Evolutionary conservation across 2,797 vertebrate genomes (phyloP).

Genomic region (Acanthis flammea): DNA sequence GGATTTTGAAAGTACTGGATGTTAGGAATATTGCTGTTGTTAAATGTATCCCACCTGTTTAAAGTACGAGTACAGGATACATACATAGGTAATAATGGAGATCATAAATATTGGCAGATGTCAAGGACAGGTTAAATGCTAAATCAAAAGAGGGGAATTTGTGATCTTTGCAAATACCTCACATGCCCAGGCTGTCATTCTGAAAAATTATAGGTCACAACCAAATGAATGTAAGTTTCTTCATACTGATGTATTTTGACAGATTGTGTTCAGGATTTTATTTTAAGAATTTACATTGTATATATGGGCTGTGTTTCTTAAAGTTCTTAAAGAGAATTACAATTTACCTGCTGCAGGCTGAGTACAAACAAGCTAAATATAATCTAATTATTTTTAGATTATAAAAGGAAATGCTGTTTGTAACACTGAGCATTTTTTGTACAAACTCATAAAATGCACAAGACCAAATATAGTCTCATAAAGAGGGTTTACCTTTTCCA

Average conservation of each 20-base stretch:
- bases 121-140: background rate
- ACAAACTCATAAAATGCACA: background rate
- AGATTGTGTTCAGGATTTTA: background rate
- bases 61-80: background rate
- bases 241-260: background rate
- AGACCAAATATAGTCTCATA: background rate
- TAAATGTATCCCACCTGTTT: background rate
- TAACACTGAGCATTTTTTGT: background rate
- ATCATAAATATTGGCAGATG: background rate
- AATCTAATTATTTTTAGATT: background rate
- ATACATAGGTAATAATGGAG: background rate
- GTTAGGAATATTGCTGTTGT: background rate
- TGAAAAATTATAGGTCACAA: background rate
- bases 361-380: background rate
- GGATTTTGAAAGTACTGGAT: background rate
- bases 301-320: background rate
- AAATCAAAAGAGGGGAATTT: background rate
- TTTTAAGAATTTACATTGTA: background rate
- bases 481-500: background rate
- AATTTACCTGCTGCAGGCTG: background rate
- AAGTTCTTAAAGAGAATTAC: background rate
- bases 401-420: background rate
- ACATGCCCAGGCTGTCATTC: background rate
- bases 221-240: background rate
- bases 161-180: background rate